Percentiles rank a stretch among this genome's conserved stretches.
Evolutionary conservation across 2,113 vertebrate species (phyloP).

Genomic region (Drymodes brunneopygia): DNA sequence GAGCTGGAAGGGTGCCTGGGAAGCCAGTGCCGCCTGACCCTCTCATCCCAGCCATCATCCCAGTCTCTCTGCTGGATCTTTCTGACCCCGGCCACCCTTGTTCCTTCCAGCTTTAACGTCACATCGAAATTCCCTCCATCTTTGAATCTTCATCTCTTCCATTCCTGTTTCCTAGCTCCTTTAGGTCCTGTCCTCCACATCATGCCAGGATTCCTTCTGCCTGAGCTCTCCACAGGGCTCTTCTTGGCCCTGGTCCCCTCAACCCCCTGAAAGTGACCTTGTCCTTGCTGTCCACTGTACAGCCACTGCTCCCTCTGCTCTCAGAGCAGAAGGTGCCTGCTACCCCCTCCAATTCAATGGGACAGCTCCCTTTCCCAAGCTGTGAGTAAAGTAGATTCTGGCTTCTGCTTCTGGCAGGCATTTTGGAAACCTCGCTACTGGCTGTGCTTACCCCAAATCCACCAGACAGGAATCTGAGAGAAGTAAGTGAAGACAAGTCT

Average conservation of each 20-base stretch:
- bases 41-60: not conserved
- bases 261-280: accelerated
- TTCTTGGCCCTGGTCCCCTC: not conserved
- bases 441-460: not conserved
- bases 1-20: not conserved
- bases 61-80: not conserved
- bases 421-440: not conserved
- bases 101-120: not conserved
- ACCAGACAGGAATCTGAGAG: not conserved
- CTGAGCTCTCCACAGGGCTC: not conserved
- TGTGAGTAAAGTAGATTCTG: not conserved
- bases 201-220: not conserved
- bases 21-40: not conserved
- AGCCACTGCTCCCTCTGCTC: not conserved
- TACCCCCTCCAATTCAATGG: accelerated
- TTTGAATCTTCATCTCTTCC: accelerated
- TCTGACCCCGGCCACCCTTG: not conserved
- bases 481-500: not conserved
- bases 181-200: not conserved
- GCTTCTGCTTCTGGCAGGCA: not conserved
- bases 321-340: not conserved
- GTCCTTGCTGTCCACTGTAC: not conserved
- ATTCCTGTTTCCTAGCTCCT: not conserved
- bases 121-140: accelerated
- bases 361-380: not conserved